Conservation (phyloP, 2,888 invertebrate genomes). For the Sturmia bella region DNA sequence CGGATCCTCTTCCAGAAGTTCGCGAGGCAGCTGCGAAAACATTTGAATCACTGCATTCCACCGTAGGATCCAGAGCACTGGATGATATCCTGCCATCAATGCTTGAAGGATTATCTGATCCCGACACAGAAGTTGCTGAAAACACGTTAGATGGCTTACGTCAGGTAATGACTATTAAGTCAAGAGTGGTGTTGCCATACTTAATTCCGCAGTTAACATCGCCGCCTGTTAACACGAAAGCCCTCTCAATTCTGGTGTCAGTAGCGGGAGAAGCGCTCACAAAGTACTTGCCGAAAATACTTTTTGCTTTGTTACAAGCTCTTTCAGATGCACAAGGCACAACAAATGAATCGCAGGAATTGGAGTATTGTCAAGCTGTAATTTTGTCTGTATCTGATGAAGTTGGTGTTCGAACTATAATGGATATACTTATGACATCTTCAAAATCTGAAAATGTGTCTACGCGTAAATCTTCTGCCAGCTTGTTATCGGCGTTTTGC, state of each 20-base stretch:
- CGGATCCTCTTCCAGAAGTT: conserved; percentile 96
- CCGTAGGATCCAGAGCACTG: conserved; percentile 95
- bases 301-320: conserved; percentile 93
- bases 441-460: conserved; percentile 86
- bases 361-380: conserved; percentile 96
- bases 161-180: conserved; percentile 98
- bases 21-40: conserved; percentile 97
- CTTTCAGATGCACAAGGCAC: conserved; percentile 87
- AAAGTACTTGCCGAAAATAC: conserved; percentile 93
- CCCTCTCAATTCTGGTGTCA: conserved; percentile 95
- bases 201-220: conserved; percentile 96
- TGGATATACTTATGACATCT: conserved; percentile 92
- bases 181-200: conserved; percentile 96
- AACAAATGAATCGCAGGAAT: conserved; percentile 86
- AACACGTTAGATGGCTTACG: conserved; percentile 96
- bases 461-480: conserved; percentile 90
- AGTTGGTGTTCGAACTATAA: conserved; percentile 91
- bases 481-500: conserved; percentile 94
- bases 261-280: conserved; percentile 97
- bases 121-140: conserved; percentile 90
- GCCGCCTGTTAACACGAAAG: conserved; percentile 95
- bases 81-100: conserved; percentile 98
- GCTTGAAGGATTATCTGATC: conserved; percentile 88
- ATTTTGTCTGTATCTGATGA: conserved; percentile 95
- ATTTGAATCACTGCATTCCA: conserved; percentile 97